Evolutionary conservation across 2,797 vertebrate genomes (phyloP).

Genomic region (Trichosurus vulpecula): DNA sequence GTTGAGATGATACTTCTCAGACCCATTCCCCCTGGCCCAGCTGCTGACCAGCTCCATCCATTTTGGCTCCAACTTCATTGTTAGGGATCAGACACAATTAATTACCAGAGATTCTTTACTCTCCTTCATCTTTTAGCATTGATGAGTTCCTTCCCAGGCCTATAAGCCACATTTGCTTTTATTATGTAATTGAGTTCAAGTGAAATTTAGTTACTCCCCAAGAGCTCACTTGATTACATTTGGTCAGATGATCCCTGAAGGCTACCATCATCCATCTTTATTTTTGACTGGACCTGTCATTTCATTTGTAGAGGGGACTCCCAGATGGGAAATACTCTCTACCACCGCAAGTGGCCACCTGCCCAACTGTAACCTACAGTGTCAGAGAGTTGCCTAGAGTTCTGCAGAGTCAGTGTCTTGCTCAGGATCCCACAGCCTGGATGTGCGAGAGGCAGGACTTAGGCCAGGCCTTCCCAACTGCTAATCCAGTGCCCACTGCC

Average conservation of each 20-base stretch:
- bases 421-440: background rate
- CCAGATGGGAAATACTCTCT: background rate
- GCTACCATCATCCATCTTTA: background rate
- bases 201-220: conserved; percentile 64
- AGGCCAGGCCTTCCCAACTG: too few species aligned
- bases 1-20: background rate
- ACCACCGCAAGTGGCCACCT: background rate
- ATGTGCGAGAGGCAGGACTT: background rate
- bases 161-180: conserved; percentile 14
- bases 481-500: background rate
- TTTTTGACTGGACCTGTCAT: background rate
- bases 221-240: conserved; percentile 32
- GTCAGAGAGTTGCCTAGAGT: background rate
- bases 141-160: background rate
- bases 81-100: background rate
- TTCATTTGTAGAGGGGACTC: background rate
- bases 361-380: background rate
- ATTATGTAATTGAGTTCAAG: conserved; percentile 65
- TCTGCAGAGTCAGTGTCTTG: background rate
- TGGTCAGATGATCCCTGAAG: background rate
- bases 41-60: background rate
- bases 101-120: conserved; percentile 4
- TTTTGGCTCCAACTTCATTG: background rate
- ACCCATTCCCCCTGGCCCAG: background rate
- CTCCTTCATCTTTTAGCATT: background rate